Base-by-base conservation (phyloP, 2,113 vertebrate species). In the Apteryx mantelli region DNA sequence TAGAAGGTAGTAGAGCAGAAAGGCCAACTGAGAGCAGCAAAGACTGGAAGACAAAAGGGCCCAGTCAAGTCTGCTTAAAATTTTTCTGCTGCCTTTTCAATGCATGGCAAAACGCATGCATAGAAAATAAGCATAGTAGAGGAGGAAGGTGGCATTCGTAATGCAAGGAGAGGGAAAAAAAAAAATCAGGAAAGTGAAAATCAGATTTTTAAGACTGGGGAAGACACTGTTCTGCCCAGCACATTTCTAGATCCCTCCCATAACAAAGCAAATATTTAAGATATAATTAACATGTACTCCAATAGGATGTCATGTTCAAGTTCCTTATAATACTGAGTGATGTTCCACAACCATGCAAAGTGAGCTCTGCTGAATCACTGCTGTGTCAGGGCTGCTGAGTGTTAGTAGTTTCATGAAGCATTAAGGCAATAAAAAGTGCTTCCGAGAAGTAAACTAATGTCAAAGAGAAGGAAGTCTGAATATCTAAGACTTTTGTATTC, bases 41-140 rank as follows among this genome's bases (percentile, higher is more conserved):
- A 82, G 32, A 65, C 38, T 10, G 6, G 7, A 13, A 85, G 25
- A 79, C 36, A 69, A 70, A 38, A 86, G 8, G 11, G 6, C 48
- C 80, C 77, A 38, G 16, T 71, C 21, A 89, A 53, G 13, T 44
- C 66, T 36, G 38, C 9, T 25, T 60, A 3, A 74, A 58, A 30
- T 74, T 53, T 6, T 66, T 70, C 24, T 53, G 4, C 50, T 50
- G 5, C 8, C 8, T 69, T 86, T 80, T 15, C 14, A 76, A 24
- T 13, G 34, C 6, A n/a, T 42, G 7, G 12, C 2, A 66, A 88
- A 88, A 52, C 0, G 1, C 2, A 3, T 25, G 26, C 1, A 2
- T 16, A 77, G 9, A 28, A 81, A 91, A 13, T 10, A 56, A 1
- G 5, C 6, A 26, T 10, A 14, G 2, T 5, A 1, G 7, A 11